Evolutionary conservation across 2,888 invertebrate genomes (phyloP).

Genomic region (Conops quadrifasciatus): DNA sequence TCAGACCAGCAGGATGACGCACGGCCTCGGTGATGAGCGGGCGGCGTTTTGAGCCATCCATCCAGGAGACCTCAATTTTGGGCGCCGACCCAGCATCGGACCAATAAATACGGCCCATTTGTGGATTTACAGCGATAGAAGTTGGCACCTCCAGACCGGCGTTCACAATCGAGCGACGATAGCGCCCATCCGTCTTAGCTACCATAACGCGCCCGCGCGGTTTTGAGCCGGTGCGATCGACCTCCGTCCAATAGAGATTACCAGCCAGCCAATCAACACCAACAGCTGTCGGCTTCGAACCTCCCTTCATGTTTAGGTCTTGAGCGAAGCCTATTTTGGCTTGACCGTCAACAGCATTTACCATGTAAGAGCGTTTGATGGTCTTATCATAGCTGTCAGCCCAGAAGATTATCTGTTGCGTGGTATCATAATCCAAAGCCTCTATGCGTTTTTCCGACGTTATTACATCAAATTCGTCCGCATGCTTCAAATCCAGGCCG

Average conservation of each 20-base stretch:
- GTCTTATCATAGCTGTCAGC: slow-evolving; percentile 91
- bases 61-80: slow-evolving; percentile 95
- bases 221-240: slow-evolving; percentile 77
- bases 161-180: slow-evolving; percentile 80
- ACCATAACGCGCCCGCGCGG: slow-evolving; percentile 86
- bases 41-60: slow-evolving; percentile 91
- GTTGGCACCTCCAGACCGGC: slow-evolving; percentile 86
- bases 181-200: slow-evolving; percentile 88
- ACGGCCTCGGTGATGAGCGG: slow-evolving; percentile 83
- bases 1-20: slow-evolving; percentile 86
- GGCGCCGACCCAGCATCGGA: slow-evolving; percentile 89
- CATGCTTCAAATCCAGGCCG: slow-evolving; percentile 73
- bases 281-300: slow-evolving; percentile 85
- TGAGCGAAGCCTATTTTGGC: slow-evolving; percentile 86
- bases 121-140: slow-evolving; percentile 87
- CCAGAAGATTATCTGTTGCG: slow-evolving; percentile 90
- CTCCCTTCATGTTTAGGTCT: slow-evolving; percentile 84
- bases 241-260: slow-evolving; percentile 94
- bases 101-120: slow-evolving; percentile 90
- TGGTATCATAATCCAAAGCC: slow-evolving; percentile 89
- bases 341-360: slow-evolving; percentile 78
- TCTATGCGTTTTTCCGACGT: slow-evolving; percentile 88
- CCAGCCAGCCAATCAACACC: slow-evolving; percentile 94
- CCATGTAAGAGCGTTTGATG: slow-evolving; percentile 90
- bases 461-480: slow-evolving; percentile 80